Evolutionary conservation across 2,888 invertebrate genomes (phyloP), one percentile per base, ranked within the genome.

Genomic region (Spodoptera picta): DNA sequence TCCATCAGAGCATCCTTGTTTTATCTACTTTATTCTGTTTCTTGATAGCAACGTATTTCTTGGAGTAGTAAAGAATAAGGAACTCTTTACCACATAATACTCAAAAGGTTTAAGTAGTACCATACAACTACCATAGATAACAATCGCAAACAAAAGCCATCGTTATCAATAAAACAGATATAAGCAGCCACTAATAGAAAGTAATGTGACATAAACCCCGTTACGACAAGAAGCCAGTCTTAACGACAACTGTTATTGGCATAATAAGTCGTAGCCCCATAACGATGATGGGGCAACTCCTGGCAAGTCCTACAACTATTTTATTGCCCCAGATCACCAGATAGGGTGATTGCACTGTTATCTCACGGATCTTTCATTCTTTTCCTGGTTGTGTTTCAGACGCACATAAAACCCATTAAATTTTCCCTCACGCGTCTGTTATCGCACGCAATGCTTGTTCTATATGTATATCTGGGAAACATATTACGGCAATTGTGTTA

Each of bases 291-390:
- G 76, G 46, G 49, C n/a, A 53, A 75, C 55, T 60, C 65, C 71
- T 41, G 45, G 53, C 42, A 71, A 71, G 56, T 71, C 75, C 56
- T 51, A 24, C 47, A 65, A 60, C 56, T 71, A 75, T 75, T 71
- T 71, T 65, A 72, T 47, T 60, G 57, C 59, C 65, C 3, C 59
- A 65, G 65, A 75, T 72, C 59, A 71, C 59, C 47, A 71, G 72
- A 75, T 71, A 71, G 57, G 75, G 57, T 54, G 63, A 70, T 71
- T 55, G 72, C 76, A 59, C 60, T 45, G 44, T 56, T 75, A 75
- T 75, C 72, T 48, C 24, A 43, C 41, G 45, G 47, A 71, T 71
- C 76, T 71, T 59, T 53, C 42, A 59, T 55, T 70, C 45, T 55
- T 64, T 75, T 71, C 43, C 51, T 51, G 65, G 65, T 49, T 44